Evolutionary conservation across 2,113 vertebrate genomes (phyloP).

Genomic region (Scatophagus argus): DNA sequence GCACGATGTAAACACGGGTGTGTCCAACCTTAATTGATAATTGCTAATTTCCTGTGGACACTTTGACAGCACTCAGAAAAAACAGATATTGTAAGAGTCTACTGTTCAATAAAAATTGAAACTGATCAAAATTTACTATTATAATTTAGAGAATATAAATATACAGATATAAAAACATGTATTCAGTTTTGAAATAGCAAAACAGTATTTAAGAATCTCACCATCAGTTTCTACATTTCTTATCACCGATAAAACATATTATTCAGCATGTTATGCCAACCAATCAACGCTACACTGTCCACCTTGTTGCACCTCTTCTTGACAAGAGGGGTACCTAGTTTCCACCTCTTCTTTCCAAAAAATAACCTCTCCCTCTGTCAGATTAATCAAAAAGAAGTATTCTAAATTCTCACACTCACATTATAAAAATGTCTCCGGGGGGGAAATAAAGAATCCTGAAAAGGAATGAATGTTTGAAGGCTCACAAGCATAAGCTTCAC

Average conservation of each 20-base stretch:
- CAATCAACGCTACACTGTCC: neutral
- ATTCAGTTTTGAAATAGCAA: neutral
- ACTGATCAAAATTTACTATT: neutral
- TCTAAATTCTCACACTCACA: slow-evolving; percentile 26
- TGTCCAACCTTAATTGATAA: slow-evolving; percentile 1
- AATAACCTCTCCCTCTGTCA: neutral
- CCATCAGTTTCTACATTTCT: neutral
- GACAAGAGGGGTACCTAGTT: neutral
- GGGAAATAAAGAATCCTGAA: slow-evolving; percentile 12
- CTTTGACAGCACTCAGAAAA: neutral
- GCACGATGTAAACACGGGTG: neutral
- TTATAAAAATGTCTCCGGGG: slow-evolving; percentile 15
- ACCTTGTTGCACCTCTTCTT: neutral
- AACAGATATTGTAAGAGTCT: too few relatives aligned
- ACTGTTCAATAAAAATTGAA: neutral
- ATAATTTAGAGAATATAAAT: neutral
- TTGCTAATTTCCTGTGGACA: slow-evolving; percentile 3
- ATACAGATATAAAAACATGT: neutral
- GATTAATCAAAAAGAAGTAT: slow-evolving; percentile 23
- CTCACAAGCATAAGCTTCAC: slow-evolving; percentile 20
- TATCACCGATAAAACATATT: neutral
- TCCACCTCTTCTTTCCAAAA: neutral
- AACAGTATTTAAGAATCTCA: neutral
- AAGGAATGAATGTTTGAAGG: slow-evolving; percentile 36
- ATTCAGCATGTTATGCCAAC: neutral